Percentiles rank a stretch among this genome's conserved stretches.
Conservation (phyloP, 2,113 vertebrate species). For the Lasiurus borealis region DNA sequence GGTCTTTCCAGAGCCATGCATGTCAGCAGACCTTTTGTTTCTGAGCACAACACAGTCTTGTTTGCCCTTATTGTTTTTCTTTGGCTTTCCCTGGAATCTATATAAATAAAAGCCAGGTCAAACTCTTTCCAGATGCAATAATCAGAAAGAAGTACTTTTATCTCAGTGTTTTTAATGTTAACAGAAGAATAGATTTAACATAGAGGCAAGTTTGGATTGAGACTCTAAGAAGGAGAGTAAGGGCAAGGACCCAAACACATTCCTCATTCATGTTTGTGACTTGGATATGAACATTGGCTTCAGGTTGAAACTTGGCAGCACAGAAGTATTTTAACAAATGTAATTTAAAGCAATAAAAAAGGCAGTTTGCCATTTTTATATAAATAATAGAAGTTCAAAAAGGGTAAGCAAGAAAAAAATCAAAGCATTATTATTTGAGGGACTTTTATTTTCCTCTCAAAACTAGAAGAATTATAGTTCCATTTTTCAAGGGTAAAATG, state of each 20-base stretch:
- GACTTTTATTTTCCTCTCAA: constrained; percentile 69
- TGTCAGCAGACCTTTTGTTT: neutral
- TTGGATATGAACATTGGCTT: constrained; percentile 37
- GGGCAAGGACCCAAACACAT: neutral
- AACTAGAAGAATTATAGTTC: constrained; percentile 65
- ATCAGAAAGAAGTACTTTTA: neutral
- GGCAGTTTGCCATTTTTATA: constrained; percentile 70
- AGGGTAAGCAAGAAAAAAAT: constrained; percentile 68
- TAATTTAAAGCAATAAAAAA: constrained; percentile 69
- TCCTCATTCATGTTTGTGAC: neutral
- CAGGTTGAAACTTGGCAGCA: constrained; percentile 51
- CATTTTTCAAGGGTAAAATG: constrained; percentile 68
- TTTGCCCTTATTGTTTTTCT: neutral
- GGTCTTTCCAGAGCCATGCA: neutral
- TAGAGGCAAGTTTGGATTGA: neutral
- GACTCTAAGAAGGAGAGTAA: neutral
- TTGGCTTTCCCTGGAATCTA: constrained; percentile 3
- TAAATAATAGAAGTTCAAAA: constrained; percentile 73
- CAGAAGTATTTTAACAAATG: constrained; percentile 62
- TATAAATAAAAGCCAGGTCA: neutral
- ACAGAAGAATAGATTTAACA: neutral
- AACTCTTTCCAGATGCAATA: constrained; percentile 2
- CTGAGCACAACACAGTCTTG: neutral
- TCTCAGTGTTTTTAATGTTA: neutral
- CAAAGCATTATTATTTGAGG: constrained; percentile 71